These are phyloP conservation scores for Pongo abelii DNA, from an alignment of 2,113 vertebrate genomes.

Conservation along the genomic window DNA sequence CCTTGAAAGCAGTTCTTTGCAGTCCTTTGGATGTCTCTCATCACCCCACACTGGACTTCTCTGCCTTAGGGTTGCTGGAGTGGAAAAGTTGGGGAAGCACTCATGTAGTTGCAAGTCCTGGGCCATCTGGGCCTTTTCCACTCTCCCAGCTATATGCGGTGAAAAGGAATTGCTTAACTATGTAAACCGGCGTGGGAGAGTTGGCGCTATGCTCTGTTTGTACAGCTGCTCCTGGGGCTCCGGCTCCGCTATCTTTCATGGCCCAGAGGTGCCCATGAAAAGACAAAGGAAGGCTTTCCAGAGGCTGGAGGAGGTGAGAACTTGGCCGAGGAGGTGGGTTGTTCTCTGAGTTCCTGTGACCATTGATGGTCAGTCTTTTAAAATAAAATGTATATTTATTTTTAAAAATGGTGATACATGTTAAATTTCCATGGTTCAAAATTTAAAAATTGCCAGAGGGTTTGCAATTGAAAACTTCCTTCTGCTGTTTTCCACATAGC, in stretches of 20 bases:
- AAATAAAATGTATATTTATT: background rate
- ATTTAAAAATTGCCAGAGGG: background rate
- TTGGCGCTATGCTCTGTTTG: background rate
- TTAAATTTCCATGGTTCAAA: background rate
- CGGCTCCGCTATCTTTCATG: background rate
- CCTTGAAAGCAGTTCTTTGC: background rate
- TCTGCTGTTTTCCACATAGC: background rate
- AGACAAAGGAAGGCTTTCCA: background rate
- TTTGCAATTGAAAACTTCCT: background rate
- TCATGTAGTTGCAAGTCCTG: background rate
- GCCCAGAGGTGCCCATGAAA: background rate
- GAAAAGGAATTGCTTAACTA: conserved; percentile 20
- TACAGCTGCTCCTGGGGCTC: conserved; percentile 46
- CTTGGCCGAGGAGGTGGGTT: background rate
- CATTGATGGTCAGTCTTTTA: background rate
- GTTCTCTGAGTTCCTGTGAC: background rate
- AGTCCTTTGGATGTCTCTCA: background rate
- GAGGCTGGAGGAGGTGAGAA: background rate
- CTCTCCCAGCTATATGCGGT: background rate
- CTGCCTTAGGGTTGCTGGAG: background rate
- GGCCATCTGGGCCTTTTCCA: background rate
- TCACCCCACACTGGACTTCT: background rate
- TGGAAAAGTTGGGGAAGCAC: background rate
- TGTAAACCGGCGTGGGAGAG: conserved; percentile 6
- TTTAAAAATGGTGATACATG: background rate